These are phyloP conservation scores for Gryon sp. DNA, from an alignment of 1,140 invertebrate genomes.

Conservation along the genomic window DNA sequence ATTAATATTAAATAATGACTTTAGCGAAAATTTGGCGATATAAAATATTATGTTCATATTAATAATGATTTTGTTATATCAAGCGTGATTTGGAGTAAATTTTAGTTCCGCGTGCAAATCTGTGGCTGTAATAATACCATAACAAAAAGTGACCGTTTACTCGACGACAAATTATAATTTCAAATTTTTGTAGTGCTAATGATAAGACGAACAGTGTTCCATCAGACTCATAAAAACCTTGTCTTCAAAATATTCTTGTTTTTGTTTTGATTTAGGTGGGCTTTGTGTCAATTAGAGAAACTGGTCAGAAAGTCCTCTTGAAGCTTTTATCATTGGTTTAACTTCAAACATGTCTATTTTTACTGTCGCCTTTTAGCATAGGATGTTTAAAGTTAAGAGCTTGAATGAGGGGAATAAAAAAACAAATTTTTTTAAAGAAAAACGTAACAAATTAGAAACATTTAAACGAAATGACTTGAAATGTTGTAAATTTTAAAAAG, in stretches of 20 bases:
- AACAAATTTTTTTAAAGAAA: background rate
- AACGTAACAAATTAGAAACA: no score
- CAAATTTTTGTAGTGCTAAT: conserved; percentile 25
- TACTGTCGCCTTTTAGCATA: conserved; percentile 1
- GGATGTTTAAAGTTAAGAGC: conserved; percentile 3
- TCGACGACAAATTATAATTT: conserved; percentile 39
- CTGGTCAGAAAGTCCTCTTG: conserved; percentile 40
- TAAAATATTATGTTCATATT: no score
- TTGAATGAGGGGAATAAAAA: no score
- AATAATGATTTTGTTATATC: no score
- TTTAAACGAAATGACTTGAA: no score
- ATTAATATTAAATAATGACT: no score
- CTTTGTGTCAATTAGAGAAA: conserved; percentile 66
- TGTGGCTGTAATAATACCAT: no score
- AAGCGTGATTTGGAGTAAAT: background rate
- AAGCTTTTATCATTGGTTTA: conserved; percentile 35
- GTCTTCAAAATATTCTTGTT: conserved; percentile 29
- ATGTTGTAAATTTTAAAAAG: no score
- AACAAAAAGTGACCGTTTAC: no score
- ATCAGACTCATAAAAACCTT: conserved; percentile 30
- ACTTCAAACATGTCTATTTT: conserved; percentile 12
- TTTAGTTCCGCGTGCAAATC: no score
- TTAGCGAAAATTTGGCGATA: no score
- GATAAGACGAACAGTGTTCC: conserved; percentile 16
- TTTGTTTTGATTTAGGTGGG: conserved; percentile 62